A percentile compares a stretch with the other conserved stretches of the same genome.
Conservation (phyloP, 2,888 invertebrate species). For the Temnothorax rugatulus region DNA sequence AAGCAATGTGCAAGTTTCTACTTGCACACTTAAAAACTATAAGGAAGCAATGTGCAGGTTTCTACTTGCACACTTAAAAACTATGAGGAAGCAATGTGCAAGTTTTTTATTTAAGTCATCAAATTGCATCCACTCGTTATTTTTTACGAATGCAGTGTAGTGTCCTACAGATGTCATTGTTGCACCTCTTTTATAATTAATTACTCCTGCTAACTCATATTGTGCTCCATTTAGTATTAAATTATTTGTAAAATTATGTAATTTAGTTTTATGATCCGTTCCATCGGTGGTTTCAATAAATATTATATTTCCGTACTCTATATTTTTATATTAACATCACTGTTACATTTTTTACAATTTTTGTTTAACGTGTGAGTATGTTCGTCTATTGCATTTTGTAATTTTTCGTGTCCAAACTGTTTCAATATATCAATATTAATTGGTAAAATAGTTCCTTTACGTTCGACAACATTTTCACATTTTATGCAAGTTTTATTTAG, state of each 20-base stretch:
- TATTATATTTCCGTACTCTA: background rate
- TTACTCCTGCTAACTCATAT: background rate
- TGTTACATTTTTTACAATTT: background rate
- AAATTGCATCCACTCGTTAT: background rate
- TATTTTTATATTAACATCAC: background rate
- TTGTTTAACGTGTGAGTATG: background rate
- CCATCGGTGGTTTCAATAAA: background rate
- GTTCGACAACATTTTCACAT: background rate
- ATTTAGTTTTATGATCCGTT: background rate
- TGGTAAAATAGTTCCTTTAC: background rate
- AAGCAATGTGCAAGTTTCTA: too few species aligned
- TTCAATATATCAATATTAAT: background rate
- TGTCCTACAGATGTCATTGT: background rate
- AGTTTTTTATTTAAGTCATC: background rate
- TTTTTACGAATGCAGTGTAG: slow-evolving; percentile 5
- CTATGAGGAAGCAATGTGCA: too few species aligned
- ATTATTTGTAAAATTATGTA: background rate
- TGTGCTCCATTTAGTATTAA: background rate
- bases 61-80: too few species aligned
- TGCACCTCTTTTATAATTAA: background rate
- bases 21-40: too few species aligned
- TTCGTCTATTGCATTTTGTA: background rate
- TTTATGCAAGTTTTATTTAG: background rate
- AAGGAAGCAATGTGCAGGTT: too few species aligned
- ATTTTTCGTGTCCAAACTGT: background rate